phyloP scores from a whole-genome alignment of 2,113 vertebrate genomes.

The Psammodynastes pulverulentus region DNA sequence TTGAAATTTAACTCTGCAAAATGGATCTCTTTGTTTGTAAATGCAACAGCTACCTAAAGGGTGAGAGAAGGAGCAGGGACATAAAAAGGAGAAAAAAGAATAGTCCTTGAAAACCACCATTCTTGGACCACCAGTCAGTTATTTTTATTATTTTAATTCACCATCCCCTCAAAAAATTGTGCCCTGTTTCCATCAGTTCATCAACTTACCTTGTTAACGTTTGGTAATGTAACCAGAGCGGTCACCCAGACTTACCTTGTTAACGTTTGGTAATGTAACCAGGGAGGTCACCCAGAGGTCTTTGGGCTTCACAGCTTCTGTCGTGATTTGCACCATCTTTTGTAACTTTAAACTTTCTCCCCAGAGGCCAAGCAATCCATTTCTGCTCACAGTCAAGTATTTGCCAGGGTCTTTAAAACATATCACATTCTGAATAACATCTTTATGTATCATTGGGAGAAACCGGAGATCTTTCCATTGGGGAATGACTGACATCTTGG shows the following conservation, averaged over 20 bases:
- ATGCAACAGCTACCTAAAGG: constrained; percentile 71
- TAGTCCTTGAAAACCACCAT: background rate
- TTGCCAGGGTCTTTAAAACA: constrained; percentile 69
- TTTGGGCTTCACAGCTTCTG: constrained; percentile 72
- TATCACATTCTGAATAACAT: constrained; percentile 75
- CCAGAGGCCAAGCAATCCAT: constrained; percentile 75
- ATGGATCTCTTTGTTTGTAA: constrained; percentile 80
- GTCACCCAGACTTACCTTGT: constrained; percentile 86
- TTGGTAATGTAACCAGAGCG: constrained; percentile 74
- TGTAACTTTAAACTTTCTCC: constrained; percentile 73
- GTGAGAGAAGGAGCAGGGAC: constrained; percentile 3
- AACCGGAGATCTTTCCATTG: constrained; percentile 72
- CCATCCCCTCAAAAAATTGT: background rate
- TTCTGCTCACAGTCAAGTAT: constrained; percentile 79
- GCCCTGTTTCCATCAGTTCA: background rate
- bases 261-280: constrained; percentile 74
- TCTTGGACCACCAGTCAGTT: background rate
- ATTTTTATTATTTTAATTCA: background rate
- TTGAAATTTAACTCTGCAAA: constrained; percentile 78
- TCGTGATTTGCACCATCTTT: constrained; percentile 69
- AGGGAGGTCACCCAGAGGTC: constrained; percentile 82
- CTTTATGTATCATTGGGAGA: constrained; percentile 74
- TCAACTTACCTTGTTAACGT: constrained; percentile 75
- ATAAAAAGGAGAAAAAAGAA: background rate
- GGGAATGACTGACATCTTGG: constrained; percentile 53